Evolutionary conservation across 2,888 invertebrate species (phyloP).

Genomic region (Drosophila koepferae): DNA sequence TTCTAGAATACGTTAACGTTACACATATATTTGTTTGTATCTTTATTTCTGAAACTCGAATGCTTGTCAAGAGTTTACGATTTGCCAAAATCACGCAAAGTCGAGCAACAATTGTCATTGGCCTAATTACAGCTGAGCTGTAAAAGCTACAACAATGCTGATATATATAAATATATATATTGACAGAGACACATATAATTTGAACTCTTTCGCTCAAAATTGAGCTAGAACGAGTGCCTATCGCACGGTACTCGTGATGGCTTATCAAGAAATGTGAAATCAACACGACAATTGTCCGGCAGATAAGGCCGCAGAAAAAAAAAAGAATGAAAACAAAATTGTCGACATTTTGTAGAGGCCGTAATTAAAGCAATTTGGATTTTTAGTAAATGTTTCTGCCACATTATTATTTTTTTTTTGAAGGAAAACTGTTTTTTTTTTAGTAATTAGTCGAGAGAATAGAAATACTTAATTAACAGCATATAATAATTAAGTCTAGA

Average conservation of each 20-base stretch:
- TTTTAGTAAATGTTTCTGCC: constrained; percentile 20
- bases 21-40: no score
- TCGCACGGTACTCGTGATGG: constrained; percentile 36
- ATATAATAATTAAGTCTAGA: constrained; percentile 38
- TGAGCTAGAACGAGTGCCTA: constrained; percentile 14
- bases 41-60: background rate
- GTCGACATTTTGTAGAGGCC: constrained; percentile 48
- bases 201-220: constrained; percentile 37
- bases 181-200: constrained; percentile 39
- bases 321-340: constrained; percentile 20
- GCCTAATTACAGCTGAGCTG: constrained; percentile 50
- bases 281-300: constrained; percentile 46
- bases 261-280: constrained; percentile 55
- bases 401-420: constrained; percentile 6
- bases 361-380: constrained; percentile 57
- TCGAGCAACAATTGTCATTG: constrained; percentile 41
- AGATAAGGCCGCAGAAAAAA: constrained; percentile 47
- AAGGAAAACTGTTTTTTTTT: background rate
- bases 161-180: constrained; percentile 1
- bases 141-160: constrained; percentile 5
- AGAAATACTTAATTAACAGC: constrained; percentile 37
- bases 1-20: no score
- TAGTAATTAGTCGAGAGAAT: constrained; percentile 22
- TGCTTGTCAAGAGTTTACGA: constrained; percentile 17
- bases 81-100: constrained; percentile 60